phyloP scores from a whole-genome alignment of 2,797 vertebrate genomes.

The Alfaro cultratus region DNA sequence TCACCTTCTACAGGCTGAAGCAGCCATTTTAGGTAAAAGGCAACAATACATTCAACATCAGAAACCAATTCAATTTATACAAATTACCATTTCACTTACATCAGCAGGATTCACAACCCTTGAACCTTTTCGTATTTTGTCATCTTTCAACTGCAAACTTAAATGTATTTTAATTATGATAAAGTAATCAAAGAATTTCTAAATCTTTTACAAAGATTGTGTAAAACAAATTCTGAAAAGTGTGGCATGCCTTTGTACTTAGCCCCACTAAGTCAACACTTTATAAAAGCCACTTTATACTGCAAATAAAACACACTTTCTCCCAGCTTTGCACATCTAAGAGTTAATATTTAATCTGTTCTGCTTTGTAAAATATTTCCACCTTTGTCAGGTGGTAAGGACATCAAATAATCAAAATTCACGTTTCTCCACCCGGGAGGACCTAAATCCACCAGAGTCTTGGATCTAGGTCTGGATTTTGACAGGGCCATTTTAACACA shows the following conservation, averaged over 20 bases:
- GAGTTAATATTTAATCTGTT: not conserved
- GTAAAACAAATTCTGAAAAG: not conserved
- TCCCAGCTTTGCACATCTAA: not conserved
- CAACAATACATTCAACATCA: not conserved
- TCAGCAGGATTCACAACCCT: not conserved
- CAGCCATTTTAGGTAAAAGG: not conserved
- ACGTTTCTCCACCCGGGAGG: not conserved
- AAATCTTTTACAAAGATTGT: not conserved
- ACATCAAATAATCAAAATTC: not conserved
- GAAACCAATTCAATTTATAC: not conserved
- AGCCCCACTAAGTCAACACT: not conserved
- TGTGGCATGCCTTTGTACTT: not conserved
- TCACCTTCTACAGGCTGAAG: not conserved
- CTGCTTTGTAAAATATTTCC: not conserved
- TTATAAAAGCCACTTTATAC: not conserved
- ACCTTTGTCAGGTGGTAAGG: not conserved
- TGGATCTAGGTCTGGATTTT: not conserved
- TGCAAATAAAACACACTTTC: not conserved
- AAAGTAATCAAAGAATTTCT: not conserved
- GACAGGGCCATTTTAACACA: not conserved
- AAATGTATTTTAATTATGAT: not conserved
- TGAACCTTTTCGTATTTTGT: not conserved
- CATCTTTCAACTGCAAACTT: not conserved
- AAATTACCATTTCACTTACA: not conserved
- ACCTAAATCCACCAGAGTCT: not conserved